Conservation (phyloP, 2,797 vertebrate species). For the Cuniculus paca region DNA sequence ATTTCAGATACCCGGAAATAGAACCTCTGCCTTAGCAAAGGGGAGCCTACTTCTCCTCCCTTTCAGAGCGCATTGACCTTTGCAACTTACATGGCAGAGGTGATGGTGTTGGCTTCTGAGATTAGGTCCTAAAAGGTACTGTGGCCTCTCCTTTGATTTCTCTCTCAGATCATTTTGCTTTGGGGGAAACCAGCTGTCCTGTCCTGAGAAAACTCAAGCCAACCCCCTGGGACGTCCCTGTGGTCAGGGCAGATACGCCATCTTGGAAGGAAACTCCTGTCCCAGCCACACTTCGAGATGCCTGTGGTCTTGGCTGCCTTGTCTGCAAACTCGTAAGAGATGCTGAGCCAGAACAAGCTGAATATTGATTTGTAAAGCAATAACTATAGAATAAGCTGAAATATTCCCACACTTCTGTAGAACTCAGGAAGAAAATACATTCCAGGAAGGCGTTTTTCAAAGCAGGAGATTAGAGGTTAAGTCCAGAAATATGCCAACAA, state of each 20-base stretch:
- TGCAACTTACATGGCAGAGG: not conserved
- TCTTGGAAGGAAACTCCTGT: not conserved
- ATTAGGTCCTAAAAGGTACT: not conserved
- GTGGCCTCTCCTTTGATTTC: not conserved
- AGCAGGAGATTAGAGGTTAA: not conserved
- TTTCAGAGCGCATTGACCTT: not conserved
- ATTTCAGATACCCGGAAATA: too few relatives aligned
- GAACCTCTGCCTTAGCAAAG: not conserved
- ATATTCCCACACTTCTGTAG: not conserved
- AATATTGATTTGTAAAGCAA: not conserved
- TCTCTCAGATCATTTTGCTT: not conserved
- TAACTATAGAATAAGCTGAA: not conserved
- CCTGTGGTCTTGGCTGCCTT: not conserved
- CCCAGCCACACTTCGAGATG: not conserved
- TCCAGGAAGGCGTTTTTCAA: not conserved
- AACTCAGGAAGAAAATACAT: not conserved
- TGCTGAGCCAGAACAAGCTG: not conserved
- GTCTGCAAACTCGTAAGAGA: not conserved
- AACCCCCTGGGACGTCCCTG: too few relatives aligned
- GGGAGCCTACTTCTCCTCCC: not conserved
- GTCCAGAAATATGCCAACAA: not conserved
- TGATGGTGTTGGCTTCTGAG: accelerated
- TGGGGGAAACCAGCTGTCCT: not conserved
- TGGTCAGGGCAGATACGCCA: too few relatives aligned
- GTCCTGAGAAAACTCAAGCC: not conserved